Conservation (phyloP, 2,797 vertebrate species). For the Phalloptychus januarius region DNA sequence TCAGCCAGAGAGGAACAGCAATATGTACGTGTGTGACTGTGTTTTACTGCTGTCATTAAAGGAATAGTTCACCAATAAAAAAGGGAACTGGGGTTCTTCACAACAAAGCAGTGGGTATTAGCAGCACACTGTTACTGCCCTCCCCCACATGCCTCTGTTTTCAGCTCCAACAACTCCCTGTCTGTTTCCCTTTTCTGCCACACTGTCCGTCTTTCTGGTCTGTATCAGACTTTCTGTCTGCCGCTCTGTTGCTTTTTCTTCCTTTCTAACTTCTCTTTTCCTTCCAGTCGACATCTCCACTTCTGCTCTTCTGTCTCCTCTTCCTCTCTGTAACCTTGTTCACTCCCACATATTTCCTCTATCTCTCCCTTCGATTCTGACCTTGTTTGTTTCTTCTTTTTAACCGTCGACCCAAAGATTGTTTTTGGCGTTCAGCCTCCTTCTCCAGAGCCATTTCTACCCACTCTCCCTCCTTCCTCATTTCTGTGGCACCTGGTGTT, state of each 20-base stretch:
- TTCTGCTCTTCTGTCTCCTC: neutral
- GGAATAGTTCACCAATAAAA: conserved; percentile 70
- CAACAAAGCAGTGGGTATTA: conserved; percentile 77
- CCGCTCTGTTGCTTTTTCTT: conserved; percentile 16
- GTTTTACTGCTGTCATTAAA: conserved; percentile 76
- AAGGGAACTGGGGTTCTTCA: conserved; percentile 65
- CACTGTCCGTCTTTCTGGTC: conserved; percentile 36
- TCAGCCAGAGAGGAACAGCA: conserved; percentile 51
- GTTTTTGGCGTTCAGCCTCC: conserved; percentile 1
- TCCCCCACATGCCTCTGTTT: conserved; percentile 54
- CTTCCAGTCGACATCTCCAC: neutral
- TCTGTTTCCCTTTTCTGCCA: conserved; percentile 49
- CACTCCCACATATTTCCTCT: neutral
- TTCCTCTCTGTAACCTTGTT: conserved; percentile 7
- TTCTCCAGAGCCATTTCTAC: conserved; percentile 21
- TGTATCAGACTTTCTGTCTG: conserved; percentile 31
- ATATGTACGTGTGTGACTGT: conserved; percentile 32
- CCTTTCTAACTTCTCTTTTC: conserved; percentile 10
- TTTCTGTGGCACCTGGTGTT: conserved; percentile 64
- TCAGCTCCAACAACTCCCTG: conserved; percentile 42
- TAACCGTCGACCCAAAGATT: conserved; percentile 24
- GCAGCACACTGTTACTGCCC: conserved; percentile 67
- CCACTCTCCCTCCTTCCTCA: conserved; percentile 37
- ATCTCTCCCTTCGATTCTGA: conserved; percentile 10
- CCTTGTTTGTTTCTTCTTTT: neutral